Evolutionary conservation across 2,888 invertebrate genomes (phyloP), one percentile per base, ranked within the genome.

Genomic region (Eubasilissa splendida): DNA sequence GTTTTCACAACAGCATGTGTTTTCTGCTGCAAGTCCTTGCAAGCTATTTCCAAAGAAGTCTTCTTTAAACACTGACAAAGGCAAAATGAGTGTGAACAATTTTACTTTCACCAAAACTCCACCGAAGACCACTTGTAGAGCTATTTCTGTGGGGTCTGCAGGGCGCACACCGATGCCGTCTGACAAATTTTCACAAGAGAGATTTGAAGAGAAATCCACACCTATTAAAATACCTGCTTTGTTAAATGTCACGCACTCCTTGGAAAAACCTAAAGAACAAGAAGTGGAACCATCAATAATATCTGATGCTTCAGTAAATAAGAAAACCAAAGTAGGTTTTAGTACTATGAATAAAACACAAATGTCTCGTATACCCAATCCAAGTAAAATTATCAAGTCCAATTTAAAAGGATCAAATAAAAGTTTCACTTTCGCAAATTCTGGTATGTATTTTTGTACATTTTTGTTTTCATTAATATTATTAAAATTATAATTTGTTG

Each of bases 331-430:
- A 83, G 90, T 90, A 4, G 90, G 89, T 89, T 90, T 90, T 85
- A 89, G 90, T 85, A 90, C 90, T 80, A 90, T 90, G 0, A 86
- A 88, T 1, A 87, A 89, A 81, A 50, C 58, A n/a, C 59, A 53
- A 42, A 42, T 53, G 5, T 63, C 77, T 10, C 52, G 53, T 10
- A 22, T 63, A 8, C 56, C 88, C 77, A 87, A 87, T 81, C 88
- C 87, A 80, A 86, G 85, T 63, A 89, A 88, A 82, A 85, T 90
- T 14, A 89, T 91, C 78, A 91, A 90, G 83, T 91, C 90, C 1
- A 91, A 88, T 76, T 85, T 91, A 82, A 91, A 91, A 80, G 90
- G 90, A 2, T 90, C 90, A 1, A 89, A 88, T 70, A 91, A 90
- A 85, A 90, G 90, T 84, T 90, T 90, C 52, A 84, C 90, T 11